phyloP scores from a whole-genome alignment of 2,797 vertebrate species.

The Pseudopleuronectes americanus region DNA sequence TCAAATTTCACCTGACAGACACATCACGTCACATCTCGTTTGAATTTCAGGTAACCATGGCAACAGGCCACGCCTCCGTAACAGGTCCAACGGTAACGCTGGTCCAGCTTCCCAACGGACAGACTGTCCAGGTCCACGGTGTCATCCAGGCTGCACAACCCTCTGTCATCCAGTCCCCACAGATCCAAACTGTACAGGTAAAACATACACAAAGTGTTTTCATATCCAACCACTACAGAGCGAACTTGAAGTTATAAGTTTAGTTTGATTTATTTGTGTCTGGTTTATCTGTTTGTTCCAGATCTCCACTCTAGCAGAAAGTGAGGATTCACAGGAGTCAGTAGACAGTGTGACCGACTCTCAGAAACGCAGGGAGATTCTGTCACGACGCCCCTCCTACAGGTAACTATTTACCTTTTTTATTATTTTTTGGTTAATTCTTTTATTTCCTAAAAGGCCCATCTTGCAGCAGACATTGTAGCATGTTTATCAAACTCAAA shows the following conservation, averaged over 20 bases:
- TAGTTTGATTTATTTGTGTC: neutral
- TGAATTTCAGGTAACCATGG: conserved; percentile 73
- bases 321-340: conserved; percentile 98
- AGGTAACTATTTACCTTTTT: conserved; percentile 78
- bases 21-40: neutral
- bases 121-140: conserved; percentile 96
- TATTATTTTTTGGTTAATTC: no score
- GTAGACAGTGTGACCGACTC: conserved; percentile 98
- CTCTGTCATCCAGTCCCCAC: conserved; percentile 96
- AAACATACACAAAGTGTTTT: conserved; percentile 8
- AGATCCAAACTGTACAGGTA: conserved; percentile 96
- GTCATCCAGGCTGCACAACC: conserved; percentile 97
- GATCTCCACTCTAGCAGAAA: conserved; percentile 98
- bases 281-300: conserved; percentile 60
- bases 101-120: conserved; percentile 96
- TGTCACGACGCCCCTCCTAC: conserved; percentile 96
- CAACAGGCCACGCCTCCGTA: conserved; percentile 74
- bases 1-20: neutral
- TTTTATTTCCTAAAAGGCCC: no score
- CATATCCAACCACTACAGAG: accelerated
- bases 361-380: conserved; percentile 97
- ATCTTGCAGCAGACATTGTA: neutral
- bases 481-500: neutral
- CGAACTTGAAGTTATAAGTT: neutral
- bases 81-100: conserved; percentile 92